A percentile compares a stretch with the other conserved stretches of the same genome.
Evolutionary conservation across 1,140 invertebrate genomes (phyloP).

Genomic region (Euwallacea similis): DNA sequence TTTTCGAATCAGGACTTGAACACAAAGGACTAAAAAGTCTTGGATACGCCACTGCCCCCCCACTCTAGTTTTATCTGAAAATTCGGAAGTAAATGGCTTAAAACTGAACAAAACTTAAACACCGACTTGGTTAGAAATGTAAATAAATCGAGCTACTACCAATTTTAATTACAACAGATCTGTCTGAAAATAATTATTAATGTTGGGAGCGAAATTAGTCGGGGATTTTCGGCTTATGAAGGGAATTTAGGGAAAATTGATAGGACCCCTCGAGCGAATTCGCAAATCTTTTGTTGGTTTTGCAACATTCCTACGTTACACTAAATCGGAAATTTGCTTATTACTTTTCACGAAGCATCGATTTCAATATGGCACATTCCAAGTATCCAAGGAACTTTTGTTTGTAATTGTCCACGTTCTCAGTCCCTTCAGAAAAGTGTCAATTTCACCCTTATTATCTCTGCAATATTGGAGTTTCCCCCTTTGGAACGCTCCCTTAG

Average conservation of each 20-base stretch:
- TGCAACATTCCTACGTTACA: not conserved
- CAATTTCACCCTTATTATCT: slow-evolving; percentile 31
- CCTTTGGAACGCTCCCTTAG: not conserved
- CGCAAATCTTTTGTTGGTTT: not conserved
- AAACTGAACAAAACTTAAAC: slow-evolving; percentile 32
- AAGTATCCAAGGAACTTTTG: slow-evolving; percentile 17
- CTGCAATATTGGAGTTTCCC: not conserved
- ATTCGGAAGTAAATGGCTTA: not conserved
- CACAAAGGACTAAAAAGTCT: too few relatives aligned
- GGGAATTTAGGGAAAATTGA: slow-evolving; percentile 5
- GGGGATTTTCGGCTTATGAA: slow-evolving; percentile 19
- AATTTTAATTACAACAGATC: slow-evolving; percentile 33
- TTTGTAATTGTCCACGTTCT: slow-evolving; percentile 13
- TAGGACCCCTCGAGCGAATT: not conserved
- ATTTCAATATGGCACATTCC: slow-evolving; percentile 20
- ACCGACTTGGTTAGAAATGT: slow-evolving; percentile 31
- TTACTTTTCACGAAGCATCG: not conserved
- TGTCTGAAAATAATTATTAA: slow-evolving; percentile 32
- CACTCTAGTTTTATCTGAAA: not conserved
- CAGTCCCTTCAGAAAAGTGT: slow-evolving; percentile 18
- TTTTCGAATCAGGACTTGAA: too few relatives aligned
- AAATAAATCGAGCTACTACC: slow-evolving; percentile 32
- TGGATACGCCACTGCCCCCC: not conserved
- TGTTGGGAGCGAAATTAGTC: slow-evolving; percentile 15
- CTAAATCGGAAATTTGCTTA: not conserved